Base-by-base conservation (phyloP, 1,140 invertebrate genomes). In the Planococcus citri region DNA sequence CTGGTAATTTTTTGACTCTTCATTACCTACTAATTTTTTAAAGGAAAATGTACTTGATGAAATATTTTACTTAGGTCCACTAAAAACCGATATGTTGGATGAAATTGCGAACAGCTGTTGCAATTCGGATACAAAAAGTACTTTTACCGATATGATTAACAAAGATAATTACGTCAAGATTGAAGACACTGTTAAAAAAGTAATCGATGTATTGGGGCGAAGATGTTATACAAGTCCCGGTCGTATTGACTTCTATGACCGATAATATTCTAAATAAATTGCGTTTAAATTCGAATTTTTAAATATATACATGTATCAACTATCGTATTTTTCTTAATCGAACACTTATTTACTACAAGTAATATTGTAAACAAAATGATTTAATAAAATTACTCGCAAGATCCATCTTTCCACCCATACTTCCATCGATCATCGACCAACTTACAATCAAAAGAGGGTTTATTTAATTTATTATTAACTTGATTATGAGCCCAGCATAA, bases 351-450 rank as follows among this genome's bases (percentile, higher is more conserved):
- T 51, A 51, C 10, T 51, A 9, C 3, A 51, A 51, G n/a, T 9
- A 51, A 51, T 51, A 51, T 51, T 51, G 2, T 51, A 14, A 51
- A 51, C 41, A 51, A 51, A 51, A 20, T 51, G 41, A 51, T 51
- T 51, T 51, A 51, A 51, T 33, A 33, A 51, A 51, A 51, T 20
- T 51, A 51, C 41, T 94, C 91, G 84, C 96, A 99, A 21, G 92
- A 95, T 37, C 95, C 95, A 81, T 98, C 94, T 14, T 83, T 76
- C 94, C 94, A 97, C 27, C 97, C 97, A 78, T 97, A 90, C 77
- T 84, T 80, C 97, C 97, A 99, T 73, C 97, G 81, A 77, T 98
- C 88, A 78, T 95, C 86, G 0, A 98, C 88, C 78, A 87, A 86
- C 68, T 80, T 84, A 78, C 97, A 99, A 80, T 99, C 93, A 82